These are phyloP conservation scores for Ectemnius lituratus DNA, from an alignment of 2,888 invertebrate species.

Conservation along the genomic window DNA sequence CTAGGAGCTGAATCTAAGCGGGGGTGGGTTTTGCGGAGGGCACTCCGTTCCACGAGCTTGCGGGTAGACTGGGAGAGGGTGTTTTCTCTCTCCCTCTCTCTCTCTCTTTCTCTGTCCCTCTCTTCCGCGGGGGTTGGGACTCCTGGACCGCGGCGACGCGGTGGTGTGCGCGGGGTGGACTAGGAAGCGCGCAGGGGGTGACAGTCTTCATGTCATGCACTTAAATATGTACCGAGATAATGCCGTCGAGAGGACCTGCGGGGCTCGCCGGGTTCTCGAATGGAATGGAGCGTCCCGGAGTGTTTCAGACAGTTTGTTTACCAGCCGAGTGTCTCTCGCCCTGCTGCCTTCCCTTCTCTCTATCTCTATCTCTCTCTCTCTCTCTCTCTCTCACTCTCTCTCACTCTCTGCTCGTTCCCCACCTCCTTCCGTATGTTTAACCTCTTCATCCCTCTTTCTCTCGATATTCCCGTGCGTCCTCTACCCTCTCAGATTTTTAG, in stretches of 20 bases:
- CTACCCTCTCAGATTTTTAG: slow-evolving; percentile 26
- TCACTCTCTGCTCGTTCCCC: slow-evolving; percentile 17
- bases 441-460: slow-evolving; percentile 43
- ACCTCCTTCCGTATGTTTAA: slow-evolving; percentile 16
- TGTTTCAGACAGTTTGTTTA: slow-evolving; percentile 77
- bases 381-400: slow-evolving; percentile 29
- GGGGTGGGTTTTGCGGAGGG: slow-evolving; percentile 58
- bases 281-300: slow-evolving; percentile 71
- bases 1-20: slow-evolving; percentile 62
- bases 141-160: slow-evolving; percentile 34
- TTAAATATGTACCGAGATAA: slow-evolving; percentile 77
- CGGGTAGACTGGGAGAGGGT: slow-evolving; percentile 36
- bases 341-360: slow-evolving; percentile 17
- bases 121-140: slow-evolving; percentile 25
- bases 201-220: slow-evolving; percentile 73
- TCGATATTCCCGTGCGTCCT: slow-evolving; percentile 7
- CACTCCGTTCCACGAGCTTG: slow-evolving; percentile 48
- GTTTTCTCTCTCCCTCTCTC: too few relatives aligned
- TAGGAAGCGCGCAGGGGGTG: slow-evolving; percentile 50
- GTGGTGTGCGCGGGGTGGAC: slow-evolving; percentile 40
- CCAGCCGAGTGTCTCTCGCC: slow-evolving; percentile 64
- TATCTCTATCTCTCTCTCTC: slow-evolving; percentile 25
- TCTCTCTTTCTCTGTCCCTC: slow-evolving; percentile 2
- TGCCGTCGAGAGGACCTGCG: slow-evolving; percentile 69
- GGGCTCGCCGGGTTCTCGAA: slow-evolving; percentile 64